phyloP scores from a whole-genome alignment of 2,888 invertebrate genomes.

The Chloroclysta siterata region DNA sequence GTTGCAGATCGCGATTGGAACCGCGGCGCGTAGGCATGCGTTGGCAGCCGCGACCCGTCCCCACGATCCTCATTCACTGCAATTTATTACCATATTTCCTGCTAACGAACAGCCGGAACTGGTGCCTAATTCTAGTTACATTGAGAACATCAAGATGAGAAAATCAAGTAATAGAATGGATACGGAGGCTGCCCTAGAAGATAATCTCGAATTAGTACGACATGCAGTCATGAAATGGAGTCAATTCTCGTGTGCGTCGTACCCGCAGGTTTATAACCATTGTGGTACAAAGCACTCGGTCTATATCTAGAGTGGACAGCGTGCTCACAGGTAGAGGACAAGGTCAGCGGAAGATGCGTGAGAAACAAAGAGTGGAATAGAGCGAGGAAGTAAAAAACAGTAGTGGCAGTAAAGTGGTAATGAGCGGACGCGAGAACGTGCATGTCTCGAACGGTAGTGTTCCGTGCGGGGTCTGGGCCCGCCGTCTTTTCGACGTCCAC shows the following conservation, averaged over 20 bases:
- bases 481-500: conserved; percentile 56
- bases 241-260: conserved; percentile 38
- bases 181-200: conserved; percentile 34
- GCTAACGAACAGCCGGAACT: conserved; percentile 44
- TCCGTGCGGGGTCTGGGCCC: conserved; percentile 80
- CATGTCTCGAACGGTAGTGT: conserved; percentile 75
- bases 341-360: conserved; percentile 77
- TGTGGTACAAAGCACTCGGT: conserved; percentile 48
- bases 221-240: conserved; percentile 50
- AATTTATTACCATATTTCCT: conserved; percentile 51
- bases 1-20: conserved; percentile 95
- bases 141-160: conserved; percentile 41
- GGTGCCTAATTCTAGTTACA: conserved; percentile 40
- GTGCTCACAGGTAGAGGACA: conserved; percentile 73
- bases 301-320: conserved; percentile 61
- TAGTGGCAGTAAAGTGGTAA: conserved; percentile 81
- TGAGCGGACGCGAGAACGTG: conserved; percentile 77
- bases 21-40: conserved; percentile 86
- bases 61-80: conserved; percentile 69
- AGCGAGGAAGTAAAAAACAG: conserved; percentile 76
- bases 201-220: conserved; percentile 39
- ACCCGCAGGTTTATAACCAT: conserved; percentile 11
- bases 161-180: conserved; percentile 26
- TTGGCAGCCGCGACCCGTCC: conserved; percentile 74
- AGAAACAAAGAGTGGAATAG: conserved; percentile 73